Percentiles rank a stretch among this genome's conserved stretches.
Evolutionary conservation across 2,797 vertebrate genomes (phyloP).

Genomic region (Semaprochilodus insignis): DNA sequence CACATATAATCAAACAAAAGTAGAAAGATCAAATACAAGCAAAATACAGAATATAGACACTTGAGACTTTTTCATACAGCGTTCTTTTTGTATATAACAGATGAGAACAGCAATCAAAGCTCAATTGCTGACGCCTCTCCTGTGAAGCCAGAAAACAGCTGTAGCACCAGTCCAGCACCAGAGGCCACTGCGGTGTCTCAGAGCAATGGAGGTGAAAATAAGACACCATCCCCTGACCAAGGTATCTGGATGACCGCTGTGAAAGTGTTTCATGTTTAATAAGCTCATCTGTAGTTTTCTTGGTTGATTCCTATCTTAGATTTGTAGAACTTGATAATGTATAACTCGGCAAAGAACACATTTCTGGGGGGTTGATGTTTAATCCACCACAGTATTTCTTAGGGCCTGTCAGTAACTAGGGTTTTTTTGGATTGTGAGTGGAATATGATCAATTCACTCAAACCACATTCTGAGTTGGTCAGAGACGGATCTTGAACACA

Average conservation of each 20-base stretch:
- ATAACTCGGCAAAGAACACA: background rate
- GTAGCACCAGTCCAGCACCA: slow-evolving; percentile 91
- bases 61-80: too few species aligned
- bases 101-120: slow-evolving; percentile 99
- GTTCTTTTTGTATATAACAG: slow-evolving; percentile 66
- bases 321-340: background rate
- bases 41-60: too few species aligned
- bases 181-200: slow-evolving; percentile 78
- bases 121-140: slow-evolving; percentile 96
- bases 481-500: too few species aligned
- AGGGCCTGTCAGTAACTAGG: too few species aligned
- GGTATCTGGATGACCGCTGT: slow-evolving; percentile 55
- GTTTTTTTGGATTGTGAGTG: too few species aligned
- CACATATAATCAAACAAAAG: too few species aligned
- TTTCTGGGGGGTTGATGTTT: background rate
- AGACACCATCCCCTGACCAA: slow-evolving; percentile 82
- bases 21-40: too few species aligned
- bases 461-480: too few species aligned
- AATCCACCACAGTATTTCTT: background rate
- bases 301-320: background rate
- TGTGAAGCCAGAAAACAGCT: slow-evolving; percentile 95
- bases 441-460: too few species aligned
- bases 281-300: slow-evolving; percentile 51
- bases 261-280: slow-evolving; percentile 70
- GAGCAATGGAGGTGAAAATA: slow-evolving; percentile 76